Evolutionary conservation across 2,888 invertebrate genomes (phyloP).

Genomic region (Melieria omissa): DNA sequence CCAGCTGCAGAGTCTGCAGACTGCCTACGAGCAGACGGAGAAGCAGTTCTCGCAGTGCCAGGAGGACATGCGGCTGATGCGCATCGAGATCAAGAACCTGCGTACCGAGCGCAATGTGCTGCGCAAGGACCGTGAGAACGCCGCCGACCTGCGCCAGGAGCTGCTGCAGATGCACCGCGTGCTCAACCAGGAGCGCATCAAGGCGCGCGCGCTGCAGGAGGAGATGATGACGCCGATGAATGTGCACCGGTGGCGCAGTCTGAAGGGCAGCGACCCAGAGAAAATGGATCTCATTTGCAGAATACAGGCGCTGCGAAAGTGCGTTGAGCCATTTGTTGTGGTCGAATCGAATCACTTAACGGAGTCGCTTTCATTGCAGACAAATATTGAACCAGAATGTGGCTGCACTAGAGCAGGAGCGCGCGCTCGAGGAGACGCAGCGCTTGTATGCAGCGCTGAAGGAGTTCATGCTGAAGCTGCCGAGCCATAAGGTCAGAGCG

Average conservation of each 20-base stretch:
- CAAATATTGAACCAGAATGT: slow-evolving; percentile 63
- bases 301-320: slow-evolving; percentile 85
- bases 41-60: slow-evolving; percentile 80
- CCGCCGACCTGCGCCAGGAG: slow-evolving; percentile 85
- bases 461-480: slow-evolving; percentile 64
- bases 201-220: slow-evolving; percentile 87
- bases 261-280: slow-evolving; percentile 90
- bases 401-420: slow-evolving; percentile 57
- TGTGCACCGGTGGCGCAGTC: slow-evolving; percentile 88
- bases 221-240: slow-evolving; percentile 92
- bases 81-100: slow-evolving; percentile 84
- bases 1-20: slow-evolving; percentile 82
- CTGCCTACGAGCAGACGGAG: slow-evolving; percentile 79
- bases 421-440: slow-evolving; percentile 61
- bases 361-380: slow-evolving; percentile 41
- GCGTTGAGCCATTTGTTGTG: slow-evolving; percentile 45
- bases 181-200: slow-evolving; percentile 82
- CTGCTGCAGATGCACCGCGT: slow-evolving; percentile 77
- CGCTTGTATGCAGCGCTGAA: slow-evolving; percentile 61
- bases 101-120: slow-evolving; percentile 78
- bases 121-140: slow-evolving; percentile 79
- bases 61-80: slow-evolving; percentile 85
- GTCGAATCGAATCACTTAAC: too few relatives aligned
- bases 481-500: slow-evolving; percentile 62
- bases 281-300: slow-evolving; percentile 84